Conservation (phyloP, 2,113 vertebrate genomes). For the Otus sunia region DNA sequence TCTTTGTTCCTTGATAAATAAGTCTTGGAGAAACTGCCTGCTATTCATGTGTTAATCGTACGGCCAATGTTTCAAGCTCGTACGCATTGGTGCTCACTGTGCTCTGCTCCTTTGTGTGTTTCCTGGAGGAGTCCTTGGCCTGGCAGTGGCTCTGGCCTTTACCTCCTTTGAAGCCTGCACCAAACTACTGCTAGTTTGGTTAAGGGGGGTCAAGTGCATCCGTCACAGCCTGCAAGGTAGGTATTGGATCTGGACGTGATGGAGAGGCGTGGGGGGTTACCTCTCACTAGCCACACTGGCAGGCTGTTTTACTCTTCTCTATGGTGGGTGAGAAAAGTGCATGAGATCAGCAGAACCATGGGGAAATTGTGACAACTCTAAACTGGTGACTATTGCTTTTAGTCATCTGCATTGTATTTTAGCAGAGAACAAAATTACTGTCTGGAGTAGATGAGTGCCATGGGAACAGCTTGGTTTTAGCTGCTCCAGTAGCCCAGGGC, state of each 20-base stretch:
- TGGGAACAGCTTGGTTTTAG: constrained; percentile 40
- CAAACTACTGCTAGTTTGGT: too few species aligned
- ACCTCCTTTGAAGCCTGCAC: too few species aligned
- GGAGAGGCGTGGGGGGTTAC: not conserved
- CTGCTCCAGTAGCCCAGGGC: not conserved
- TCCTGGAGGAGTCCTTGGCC: too few species aligned
- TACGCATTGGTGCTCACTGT: too few species aligned
- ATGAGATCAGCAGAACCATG: not conserved
- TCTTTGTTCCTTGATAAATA: too few species aligned
- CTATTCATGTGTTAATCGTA: too few species aligned
- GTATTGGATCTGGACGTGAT: not conserved
- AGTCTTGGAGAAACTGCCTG: too few species aligned
- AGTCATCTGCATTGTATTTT: not conserved
- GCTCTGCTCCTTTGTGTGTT: too few species aligned
- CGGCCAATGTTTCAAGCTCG: too few species aligned
- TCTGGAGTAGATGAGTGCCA: not conserved
- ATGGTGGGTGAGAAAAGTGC: not conserved
- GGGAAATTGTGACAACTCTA: not conserved
- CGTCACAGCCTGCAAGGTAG: too few species aligned
- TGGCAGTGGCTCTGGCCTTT: too few species aligned
- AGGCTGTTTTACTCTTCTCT: not conserved
- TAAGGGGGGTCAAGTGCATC: too few species aligned
- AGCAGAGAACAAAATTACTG: not conserved
- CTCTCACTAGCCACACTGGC: rapidly evolving
- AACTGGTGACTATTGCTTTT: not conserved